A percentile compares a stretch with the other conserved stretches of the same genome.
These are phyloP conservation scores for Rhingia rostrata DNA, from an alignment of 2,888 invertebrate species.

Conservation along the genomic window DNA sequence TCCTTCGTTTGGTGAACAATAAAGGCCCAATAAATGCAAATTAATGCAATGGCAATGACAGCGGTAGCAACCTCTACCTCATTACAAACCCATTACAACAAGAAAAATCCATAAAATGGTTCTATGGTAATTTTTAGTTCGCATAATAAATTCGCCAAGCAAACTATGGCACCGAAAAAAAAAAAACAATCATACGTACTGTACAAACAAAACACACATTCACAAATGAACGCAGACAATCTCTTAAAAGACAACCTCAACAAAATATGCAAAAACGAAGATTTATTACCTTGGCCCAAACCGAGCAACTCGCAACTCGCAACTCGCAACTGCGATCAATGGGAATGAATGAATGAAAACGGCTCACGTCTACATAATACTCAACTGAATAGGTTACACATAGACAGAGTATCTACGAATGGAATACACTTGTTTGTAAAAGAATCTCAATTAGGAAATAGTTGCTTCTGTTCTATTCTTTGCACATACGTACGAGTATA, in stretches of 20 bases:
- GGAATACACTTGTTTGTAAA: slow-evolving; percentile 50
- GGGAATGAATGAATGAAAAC: slow-evolving; percentile 61
- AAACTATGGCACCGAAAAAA: slow-evolving; percentile 31
- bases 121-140: slow-evolving; percentile 52
- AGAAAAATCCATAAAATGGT: slow-evolving; percentile 56
- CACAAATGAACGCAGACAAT: neutral
- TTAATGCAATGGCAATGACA: slow-evolving; percentile 61
- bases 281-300: slow-evolving; percentile 73
- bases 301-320: slow-evolving; percentile 22
- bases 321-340: slow-evolving; percentile 47
- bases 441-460: slow-evolving; percentile 63
- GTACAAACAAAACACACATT: neutral
- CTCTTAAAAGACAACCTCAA: slow-evolving; percentile 19
- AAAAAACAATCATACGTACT: slow-evolving; percentile 1
- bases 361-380: slow-evolving; percentile 25
- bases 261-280: slow-evolving; percentile 66
- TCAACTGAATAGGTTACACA: neutral
- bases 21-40: slow-evolving; percentile 47
- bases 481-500: neutral
- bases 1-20: slow-evolving; percentile 17
- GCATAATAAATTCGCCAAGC: slow-evolving; percentile 58
- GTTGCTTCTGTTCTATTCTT: slow-evolving; percentile 44
- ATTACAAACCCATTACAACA: slow-evolving; percentile 64
- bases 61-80: slow-evolving; percentile 66
- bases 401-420: slow-evolving; percentile 4